These are phyloP conservation scores for Xiphydria camelus DNA, from an alignment of 2,888 invertebrate genomes.

Conservation along the genomic window DNA sequence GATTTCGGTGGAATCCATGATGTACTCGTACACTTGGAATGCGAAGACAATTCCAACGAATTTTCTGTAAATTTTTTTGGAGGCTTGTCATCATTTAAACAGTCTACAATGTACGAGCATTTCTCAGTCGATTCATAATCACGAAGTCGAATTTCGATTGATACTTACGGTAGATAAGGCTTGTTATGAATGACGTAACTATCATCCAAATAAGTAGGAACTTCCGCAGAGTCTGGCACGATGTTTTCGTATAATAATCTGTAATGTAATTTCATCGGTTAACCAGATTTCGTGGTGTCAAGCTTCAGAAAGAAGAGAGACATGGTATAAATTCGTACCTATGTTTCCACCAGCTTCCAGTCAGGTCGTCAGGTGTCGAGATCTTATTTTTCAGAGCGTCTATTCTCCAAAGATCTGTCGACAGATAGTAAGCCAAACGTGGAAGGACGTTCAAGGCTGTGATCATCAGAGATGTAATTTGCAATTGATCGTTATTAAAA, in stretches of 20 bases:
- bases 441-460: conserved; percentile 49
- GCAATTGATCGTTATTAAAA: conserved; percentile 31
- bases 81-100: too few species aligned
- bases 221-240: conserved; percentile 17
- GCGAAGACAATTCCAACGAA: conserved; percentile 41
- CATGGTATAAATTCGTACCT: conserved; percentile 31
- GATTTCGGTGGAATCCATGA: conserved; percentile 42
- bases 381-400: conserved; percentile 36
- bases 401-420: conserved; percentile 47
- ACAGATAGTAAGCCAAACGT: conserved; percentile 46
- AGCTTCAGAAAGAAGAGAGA: background rate
- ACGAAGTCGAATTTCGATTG: background rate
- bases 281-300: background rate
- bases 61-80: conserved; percentile 38
- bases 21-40: conserved; percentile 46
- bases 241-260: conserved; percentile 42
- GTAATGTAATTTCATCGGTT: background rate
- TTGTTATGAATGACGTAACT: conserved; percentile 42
- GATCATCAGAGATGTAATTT: conserved; percentile 43
- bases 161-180: conserved; percentile 49
- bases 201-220: conserved; percentile 45
- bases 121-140: too few species aligned
- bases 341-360: conserved; percentile 46
- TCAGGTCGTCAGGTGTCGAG: conserved; percentile 28
- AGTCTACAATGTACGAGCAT: too few species aligned